Base-by-base conservation (phyloP, 1,140 invertebrate genomes). In the Diabrotica virgifera region DNA sequence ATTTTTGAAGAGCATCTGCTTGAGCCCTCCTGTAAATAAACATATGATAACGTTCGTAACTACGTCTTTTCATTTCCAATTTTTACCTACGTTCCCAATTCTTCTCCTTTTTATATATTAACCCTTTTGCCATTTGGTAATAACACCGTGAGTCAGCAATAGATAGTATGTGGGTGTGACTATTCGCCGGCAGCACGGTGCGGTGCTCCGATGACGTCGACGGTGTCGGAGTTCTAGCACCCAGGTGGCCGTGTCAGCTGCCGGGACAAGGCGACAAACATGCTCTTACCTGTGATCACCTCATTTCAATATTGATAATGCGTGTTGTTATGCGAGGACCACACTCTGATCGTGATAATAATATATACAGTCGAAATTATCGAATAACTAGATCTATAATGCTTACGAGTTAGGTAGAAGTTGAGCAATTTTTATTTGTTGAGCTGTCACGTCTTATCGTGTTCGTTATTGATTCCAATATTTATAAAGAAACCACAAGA, bases 181-280 rank as follows among this genome's bases (percentile, higher is more conserved):
- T 46, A 46, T 8, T 46, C 40, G n/a, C 40, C 40, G 40, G 40
- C 40, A 46, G 40, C 40, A 46, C 40, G 40, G n/a, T 46, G 40
- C 40, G 40, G n/a, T 46, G 40, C 40, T 64, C 69, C 65, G 52
- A 35, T 35, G 52, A 46, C 70, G 70, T 67, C 69, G 67, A 69
- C 71, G 71, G 72, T 74, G 72, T 74, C 69, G 70, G 67, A 46
- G 40, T n/a, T 46, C 67, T 72, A 62, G 72, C 72, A 62, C 71
- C 72, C 72, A 74, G 72, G 72, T 74, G 72, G 72, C 67, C 72
- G 62, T 70, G 72, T 74, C 72, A 74, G 70, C 72, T 74, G 72
- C 67, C 62, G 70, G 67, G n/a, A 68, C 71, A 70, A 63, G 67
- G 69, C 69, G 72, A 74, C 69, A 74, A 74, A 72, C 72, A 71